phyloP scores from a whole-genome alignment of 2,888 invertebrate species.

The Protodeltote pygarga region DNA sequence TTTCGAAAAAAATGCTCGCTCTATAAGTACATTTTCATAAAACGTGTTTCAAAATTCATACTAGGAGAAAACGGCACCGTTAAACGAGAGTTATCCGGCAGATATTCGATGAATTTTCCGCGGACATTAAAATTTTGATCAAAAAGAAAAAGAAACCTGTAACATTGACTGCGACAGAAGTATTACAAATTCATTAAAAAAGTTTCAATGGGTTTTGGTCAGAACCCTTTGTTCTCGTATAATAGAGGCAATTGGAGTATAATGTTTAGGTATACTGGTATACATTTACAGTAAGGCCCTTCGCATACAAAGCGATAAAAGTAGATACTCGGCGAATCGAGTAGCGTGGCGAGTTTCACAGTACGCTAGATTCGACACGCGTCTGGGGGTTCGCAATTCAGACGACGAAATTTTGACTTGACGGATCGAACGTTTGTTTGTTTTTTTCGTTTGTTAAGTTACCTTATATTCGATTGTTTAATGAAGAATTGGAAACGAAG shows the following conservation, averaged over 20 bases:
- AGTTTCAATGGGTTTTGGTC: conserved; percentile 56
- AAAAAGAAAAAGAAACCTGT: conserved; percentile 46
- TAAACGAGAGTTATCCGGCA: conserved; percentile 11
- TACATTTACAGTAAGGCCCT: conserved; percentile 11
- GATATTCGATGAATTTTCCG: conserved; percentile 27
- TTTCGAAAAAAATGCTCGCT: not conserved
- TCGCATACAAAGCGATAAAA: no score
- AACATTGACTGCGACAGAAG: conserved; percentile 46
- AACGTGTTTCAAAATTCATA: not conserved
- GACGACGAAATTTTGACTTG: no score
- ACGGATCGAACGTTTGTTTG: no score
- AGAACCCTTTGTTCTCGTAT: conserved; percentile 52
- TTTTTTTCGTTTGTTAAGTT: no score
- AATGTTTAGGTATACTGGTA: no score
- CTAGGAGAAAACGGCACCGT: conserved; percentile 7
- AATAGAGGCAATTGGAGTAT: conserved; percentile 30
- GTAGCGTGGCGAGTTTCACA: no score
- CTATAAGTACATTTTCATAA: not conserved
- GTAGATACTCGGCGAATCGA: no score
- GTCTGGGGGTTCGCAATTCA: no score
- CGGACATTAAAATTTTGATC: conserved; percentile 38
- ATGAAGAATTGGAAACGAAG: no score
- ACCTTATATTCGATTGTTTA: no score
- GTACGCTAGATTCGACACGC: no score
- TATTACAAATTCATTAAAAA: conserved; percentile 68